These are phyloP conservation scores for Cantharis rustica DNA, from an alignment of 2,888 invertebrate species.

Conservation along the genomic window DNA sequence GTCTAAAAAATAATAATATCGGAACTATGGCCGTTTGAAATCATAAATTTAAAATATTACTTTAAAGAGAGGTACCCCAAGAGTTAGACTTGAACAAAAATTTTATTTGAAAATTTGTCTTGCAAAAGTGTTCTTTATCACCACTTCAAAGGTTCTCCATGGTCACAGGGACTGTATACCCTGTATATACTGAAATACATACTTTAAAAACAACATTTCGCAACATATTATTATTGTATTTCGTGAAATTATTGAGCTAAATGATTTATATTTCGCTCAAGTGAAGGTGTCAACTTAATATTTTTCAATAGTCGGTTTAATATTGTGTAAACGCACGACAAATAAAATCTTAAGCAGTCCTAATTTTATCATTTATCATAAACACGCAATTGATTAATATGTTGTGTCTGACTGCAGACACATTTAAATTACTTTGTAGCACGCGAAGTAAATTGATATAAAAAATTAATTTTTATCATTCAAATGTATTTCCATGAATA, in stretches of 20 bases:
- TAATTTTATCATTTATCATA: constrained; percentile 4
- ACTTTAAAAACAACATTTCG: too few species aligned
- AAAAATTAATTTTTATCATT: background rate
- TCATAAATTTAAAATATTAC: too few species aligned
- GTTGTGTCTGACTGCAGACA: background rate
- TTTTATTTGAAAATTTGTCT: too few species aligned
- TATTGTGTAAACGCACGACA: background rate
- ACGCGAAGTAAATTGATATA: background rate
- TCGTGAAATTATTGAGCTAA: background rate
- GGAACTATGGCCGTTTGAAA: too few species aligned
- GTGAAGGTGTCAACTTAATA: background rate
- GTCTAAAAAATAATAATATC: too few species aligned
- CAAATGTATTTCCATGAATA: background rate
- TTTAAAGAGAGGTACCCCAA: too few species aligned
- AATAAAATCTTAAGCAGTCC: background rate
- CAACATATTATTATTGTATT: background rate
- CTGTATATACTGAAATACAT: too few species aligned
- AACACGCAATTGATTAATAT: constrained; percentile 3
- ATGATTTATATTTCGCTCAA: background rate
- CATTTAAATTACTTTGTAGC: background rate
- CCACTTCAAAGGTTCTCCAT: too few species aligned
- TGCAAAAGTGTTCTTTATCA: too few species aligned
- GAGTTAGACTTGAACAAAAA: too few species aligned
- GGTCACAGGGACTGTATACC: too few species aligned
- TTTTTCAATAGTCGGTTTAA: background rate